Evolutionary conservation across 2,113 vertebrate species (phyloP).

Genomic region (Pelmatolapia mariae): DNA sequence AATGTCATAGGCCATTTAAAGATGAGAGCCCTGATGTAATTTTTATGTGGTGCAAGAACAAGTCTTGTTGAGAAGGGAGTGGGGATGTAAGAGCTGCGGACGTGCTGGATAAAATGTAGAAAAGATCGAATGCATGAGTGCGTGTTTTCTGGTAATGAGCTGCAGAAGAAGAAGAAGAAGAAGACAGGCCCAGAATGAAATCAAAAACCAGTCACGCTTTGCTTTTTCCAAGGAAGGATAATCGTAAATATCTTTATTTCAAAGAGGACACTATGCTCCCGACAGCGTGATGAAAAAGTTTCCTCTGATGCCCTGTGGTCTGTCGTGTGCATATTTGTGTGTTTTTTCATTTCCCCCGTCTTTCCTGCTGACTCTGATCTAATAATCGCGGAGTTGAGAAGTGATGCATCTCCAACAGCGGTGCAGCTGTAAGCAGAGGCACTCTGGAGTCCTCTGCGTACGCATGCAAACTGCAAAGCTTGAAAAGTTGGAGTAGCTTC

Average conservation of each 20-base stretch:
- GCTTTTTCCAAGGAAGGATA: background rate
- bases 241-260: slow-evolving; percentile 4
- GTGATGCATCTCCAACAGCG: background rate
- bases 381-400: background rate
- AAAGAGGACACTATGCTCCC: background rate
- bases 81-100: background rate
- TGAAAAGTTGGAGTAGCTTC: background rate
- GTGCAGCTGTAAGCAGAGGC: background rate
- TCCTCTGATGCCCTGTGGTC: background rate
- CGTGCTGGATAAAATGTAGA: background rate
- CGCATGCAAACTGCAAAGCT: background rate
- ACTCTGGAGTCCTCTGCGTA: background rate
- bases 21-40: slow-evolving; percentile 33
- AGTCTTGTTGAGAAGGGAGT: background rate
- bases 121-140: background rate
- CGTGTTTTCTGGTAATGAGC: slow-evolving; percentile 12
- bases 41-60: slow-evolving; percentile 15
- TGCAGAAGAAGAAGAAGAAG: background rate
- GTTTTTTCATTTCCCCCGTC: slow-evolving; percentile 11
- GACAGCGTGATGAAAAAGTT: background rate
- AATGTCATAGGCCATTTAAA: slow-evolving; percentile 39
- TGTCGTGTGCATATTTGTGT: background rate
- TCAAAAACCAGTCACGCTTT: background rate
- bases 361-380: slow-evolving; percentile 5
- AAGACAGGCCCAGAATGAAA: background rate